Evolutionary conservation across 2,113 vertebrate genomes (phyloP).

Genomic region (Malurus elegans): DNA sequence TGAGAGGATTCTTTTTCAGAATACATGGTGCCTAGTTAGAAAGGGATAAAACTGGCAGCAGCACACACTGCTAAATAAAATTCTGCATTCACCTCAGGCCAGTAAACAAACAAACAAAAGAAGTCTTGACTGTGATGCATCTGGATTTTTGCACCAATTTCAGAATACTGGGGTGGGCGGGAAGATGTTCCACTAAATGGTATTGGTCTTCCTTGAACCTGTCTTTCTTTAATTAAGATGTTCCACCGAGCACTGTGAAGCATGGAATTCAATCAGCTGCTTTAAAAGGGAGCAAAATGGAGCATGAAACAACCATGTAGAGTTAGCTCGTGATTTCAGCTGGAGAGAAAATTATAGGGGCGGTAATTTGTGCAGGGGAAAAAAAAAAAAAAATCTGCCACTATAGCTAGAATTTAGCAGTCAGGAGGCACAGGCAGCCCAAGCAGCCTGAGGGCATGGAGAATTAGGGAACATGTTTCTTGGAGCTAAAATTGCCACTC

Average conservation of each 20-base stretch:
- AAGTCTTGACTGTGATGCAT: background rate
- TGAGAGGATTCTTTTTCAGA: background rate
- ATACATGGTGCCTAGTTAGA: background rate
- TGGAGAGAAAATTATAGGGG: background rate
- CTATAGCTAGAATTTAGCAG: background rate
- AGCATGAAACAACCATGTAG: background rate
- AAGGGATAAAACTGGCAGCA: background rate
- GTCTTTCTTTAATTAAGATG: background rate
- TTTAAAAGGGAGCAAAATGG: constrained; percentile 10
- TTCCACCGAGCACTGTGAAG: background rate
- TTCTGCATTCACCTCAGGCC: background rate
- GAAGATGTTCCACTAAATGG: background rate
- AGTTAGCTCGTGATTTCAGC: background rate
- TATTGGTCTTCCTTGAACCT: background rate
- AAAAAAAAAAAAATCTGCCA: background rate
- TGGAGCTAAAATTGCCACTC: background rate
- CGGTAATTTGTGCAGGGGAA: background rate
- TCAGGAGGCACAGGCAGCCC: background rate
- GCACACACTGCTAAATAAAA: background rate
- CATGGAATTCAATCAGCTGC: background rate
- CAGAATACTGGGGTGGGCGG: background rate
- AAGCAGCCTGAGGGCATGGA: background rate
- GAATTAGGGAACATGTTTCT: background rate
- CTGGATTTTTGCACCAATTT: background rate
- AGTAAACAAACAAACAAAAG: background rate